Conservation (phyloP, 2,888 invertebrate genomes). For the Sphecodes monilicornis region DNA sequence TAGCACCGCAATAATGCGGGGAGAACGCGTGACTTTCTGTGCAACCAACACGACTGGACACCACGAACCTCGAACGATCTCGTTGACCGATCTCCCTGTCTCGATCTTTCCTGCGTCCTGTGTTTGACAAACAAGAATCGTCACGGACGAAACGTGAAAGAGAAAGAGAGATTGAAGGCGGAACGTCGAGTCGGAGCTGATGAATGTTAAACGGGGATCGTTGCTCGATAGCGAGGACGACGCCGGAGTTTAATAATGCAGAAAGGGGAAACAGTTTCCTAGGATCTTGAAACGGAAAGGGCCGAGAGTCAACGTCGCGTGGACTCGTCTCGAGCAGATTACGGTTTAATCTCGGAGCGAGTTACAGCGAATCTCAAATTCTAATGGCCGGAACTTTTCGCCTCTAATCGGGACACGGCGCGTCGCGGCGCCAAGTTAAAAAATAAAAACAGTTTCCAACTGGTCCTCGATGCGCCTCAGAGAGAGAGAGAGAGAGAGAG, state of each 20-base stretch:
- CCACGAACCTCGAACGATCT: not conserved
- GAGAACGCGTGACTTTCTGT: constrained; percentile 21
- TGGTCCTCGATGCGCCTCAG: not conserved
- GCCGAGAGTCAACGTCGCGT: not conserved
- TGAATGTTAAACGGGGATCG: constrained; percentile 9
- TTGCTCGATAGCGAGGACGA: constrained; percentile 4
- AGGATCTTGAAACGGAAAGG: constrained; percentile 6
- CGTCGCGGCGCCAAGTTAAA: not conserved
- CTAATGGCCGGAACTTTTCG: constrained; percentile 45
- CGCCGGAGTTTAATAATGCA: constrained; percentile 27
- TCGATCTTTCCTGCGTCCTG: not conserved
- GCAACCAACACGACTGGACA: not conserved
- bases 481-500: not conserved
- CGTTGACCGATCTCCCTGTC: not conserved
- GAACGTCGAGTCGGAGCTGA: not conserved
- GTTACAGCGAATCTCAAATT: constrained; percentile 43
- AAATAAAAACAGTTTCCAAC: not conserved
- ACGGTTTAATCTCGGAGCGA: constrained; percentile 44
- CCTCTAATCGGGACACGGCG: constrained; percentile 2
- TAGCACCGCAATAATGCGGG: not conserved
- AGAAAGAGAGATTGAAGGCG: not conserved
- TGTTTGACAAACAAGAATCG: not conserved
- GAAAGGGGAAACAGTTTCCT: constrained; percentile 11
- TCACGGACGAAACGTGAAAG: not conserved
- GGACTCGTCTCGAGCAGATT: constrained; percentile 33